Evolutionary conservation across 2,113 vertebrate species (phyloP).

Genomic region (Elephantulus edwardii): DNA sequence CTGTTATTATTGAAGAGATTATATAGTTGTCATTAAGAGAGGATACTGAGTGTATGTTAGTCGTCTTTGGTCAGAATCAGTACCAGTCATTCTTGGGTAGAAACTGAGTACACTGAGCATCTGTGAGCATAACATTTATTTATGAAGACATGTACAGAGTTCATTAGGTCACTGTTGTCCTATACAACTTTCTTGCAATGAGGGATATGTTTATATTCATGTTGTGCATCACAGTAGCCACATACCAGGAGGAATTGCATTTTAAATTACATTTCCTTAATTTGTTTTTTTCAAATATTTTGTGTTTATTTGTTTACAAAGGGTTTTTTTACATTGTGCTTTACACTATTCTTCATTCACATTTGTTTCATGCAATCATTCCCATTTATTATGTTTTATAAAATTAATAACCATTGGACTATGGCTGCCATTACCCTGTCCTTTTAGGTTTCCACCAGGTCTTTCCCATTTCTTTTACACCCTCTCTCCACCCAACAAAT

Average conservation of each 20-base stretch:
- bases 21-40: background rate
- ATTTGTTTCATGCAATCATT: too few species aligned
- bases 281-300: too few species aligned
- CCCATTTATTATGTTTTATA: too few species aligned
- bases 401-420: too few species aligned
- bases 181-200: background rate
- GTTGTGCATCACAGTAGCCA: background rate
- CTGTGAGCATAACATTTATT: background rate
- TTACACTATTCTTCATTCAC: too few species aligned
- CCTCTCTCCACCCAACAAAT: too few species aligned
- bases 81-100: background rate
- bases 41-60: background rate
- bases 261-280: too few species aligned
- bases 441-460: too few species aligned
- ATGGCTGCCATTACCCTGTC: too few species aligned
- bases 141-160: background rate
- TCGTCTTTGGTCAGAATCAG: background rate
- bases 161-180: background rate
- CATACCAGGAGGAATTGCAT: background rate
- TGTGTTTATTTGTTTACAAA: too few species aligned
- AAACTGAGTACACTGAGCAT: background rate
- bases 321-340: too few species aligned
- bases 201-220: background rate
- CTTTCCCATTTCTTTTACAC: too few species aligned
- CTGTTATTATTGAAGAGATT: background rate